Conservation (phyloP, 2,888 invertebrate species). For the Zeuzera pyrina region DNA sequence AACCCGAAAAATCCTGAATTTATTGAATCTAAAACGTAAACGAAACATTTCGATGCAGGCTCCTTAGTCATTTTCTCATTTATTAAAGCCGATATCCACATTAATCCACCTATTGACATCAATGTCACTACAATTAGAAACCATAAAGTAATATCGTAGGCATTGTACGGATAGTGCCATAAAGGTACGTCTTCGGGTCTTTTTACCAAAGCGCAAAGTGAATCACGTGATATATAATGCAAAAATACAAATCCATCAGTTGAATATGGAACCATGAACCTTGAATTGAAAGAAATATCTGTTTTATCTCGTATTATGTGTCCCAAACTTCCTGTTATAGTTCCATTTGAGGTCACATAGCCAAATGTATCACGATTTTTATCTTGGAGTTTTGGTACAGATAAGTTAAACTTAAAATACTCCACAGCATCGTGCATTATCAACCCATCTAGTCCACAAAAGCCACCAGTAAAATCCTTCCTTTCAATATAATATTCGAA, state of each 20-base stretch:
- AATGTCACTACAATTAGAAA: constrained; percentile 13
- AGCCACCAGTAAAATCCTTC: constrained; percentile 19
- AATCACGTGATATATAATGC: constrained; percentile 25
- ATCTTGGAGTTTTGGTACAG: constrained; percentile 13
- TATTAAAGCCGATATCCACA: constrained; percentile 23
- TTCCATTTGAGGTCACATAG: constrained; percentile 14
- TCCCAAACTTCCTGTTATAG: constrained; percentile 28
- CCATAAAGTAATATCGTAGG: constrained; percentile 13
- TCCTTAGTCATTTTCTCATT: constrained; percentile 3
- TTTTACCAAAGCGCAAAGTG: constrained; percentile 29
- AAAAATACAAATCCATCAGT: constrained; percentile 22
- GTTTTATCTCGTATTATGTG: constrained; percentile 24
- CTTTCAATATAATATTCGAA: constrained; percentile 22
- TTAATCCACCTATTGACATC: constrained; percentile 17
- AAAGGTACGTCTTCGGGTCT: constrained; percentile 24
- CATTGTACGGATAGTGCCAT: constrained; percentile 27
- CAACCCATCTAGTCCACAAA: constrained; percentile 38
- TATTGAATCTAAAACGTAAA: constrained; percentile 19
- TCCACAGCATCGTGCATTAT: constrained; percentile 31
- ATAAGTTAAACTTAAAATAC: constrained; percentile 28
- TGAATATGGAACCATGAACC: constrained; percentile 32
- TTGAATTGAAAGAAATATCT: constrained; percentile 43
- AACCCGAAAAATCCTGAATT: constrained; percentile 27
- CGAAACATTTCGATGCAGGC: constrained; percentile 3
- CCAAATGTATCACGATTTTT: constrained; percentile 25